Percentiles rank a stretch among this genome's conserved stretches.
Conservation (phyloP, 2,797 vertebrate genomes). For the Pteronotus mesoamericanus region DNA sequence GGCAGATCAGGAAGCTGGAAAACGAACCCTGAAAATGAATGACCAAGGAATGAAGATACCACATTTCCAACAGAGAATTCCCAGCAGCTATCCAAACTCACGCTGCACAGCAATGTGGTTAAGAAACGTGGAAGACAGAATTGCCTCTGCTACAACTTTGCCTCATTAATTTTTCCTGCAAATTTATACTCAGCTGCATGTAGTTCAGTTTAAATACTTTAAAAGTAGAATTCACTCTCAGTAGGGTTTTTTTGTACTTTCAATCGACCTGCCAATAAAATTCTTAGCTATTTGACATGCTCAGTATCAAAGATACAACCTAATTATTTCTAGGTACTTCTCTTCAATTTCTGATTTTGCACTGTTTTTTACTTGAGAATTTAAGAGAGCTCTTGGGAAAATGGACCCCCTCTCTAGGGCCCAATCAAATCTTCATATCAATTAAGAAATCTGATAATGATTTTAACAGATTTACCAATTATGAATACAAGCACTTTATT, state of each 20-base stretch:
- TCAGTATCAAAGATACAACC: not conserved
- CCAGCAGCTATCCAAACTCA: not conserved
- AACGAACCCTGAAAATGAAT: not conserved
- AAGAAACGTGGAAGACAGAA: not conserved
- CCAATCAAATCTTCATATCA: conserved; percentile 32
- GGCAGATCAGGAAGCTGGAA: not conserved
- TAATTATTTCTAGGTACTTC: not conserved
- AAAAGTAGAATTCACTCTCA: not conserved
- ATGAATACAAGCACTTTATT: not conserved
- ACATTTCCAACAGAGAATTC: not conserved
- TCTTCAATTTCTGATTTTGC: not conserved
- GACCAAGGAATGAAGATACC: not conserved
- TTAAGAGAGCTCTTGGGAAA: not conserved
- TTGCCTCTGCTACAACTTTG: not conserved
- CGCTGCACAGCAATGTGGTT: too few species aligned
- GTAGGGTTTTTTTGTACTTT: not conserved
- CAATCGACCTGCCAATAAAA: not conserved
- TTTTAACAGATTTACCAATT: conserved; percentile 45
- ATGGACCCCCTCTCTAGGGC: not conserved
- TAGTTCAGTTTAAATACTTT: not conserved
- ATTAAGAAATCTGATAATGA: conserved; percentile 32
- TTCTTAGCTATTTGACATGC: not conserved
- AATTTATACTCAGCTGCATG: not conserved
- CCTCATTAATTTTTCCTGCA: not conserved
- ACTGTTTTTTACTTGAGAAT: not conserved